These are phyloP conservation scores for Pituophis catenifer DNA, from an alignment of 2,113 vertebrate species.

Conservation along the genomic window DNA sequence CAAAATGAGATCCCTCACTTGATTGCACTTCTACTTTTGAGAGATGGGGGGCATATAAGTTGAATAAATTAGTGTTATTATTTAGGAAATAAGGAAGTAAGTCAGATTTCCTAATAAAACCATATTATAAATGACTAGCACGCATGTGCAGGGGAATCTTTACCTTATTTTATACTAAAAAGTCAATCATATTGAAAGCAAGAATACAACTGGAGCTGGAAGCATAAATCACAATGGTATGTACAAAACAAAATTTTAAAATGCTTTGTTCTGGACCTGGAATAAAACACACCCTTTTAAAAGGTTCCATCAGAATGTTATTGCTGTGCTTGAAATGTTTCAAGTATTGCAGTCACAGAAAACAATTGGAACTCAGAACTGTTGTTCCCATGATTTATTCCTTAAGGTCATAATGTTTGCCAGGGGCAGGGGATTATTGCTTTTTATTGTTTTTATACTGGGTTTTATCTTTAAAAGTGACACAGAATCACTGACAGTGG, in stretches of 20 bases:
- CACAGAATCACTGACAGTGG: neutral
- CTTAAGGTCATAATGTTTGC: neutral
- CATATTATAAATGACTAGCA: too few species aligned
- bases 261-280: neutral
- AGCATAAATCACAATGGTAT: neutral
- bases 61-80: neutral
- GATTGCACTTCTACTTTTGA: neutral
- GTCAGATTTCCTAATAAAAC: neutral
- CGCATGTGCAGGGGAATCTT: too few species aligned
- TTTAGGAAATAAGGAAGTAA: neutral
- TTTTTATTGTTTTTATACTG: neutral
- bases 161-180: neutral
- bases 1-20: neutral
- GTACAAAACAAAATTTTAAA: neutral
- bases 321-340: neutral
- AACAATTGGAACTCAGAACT: neutral
- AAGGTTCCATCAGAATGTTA: neutral
- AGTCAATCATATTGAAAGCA: neutral
- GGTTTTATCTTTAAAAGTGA: neutral
- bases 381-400: neutral
- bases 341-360: neutral
- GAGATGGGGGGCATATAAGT: neutral
- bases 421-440: neutral
- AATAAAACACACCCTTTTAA: neutral
- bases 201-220: neutral